Conservation (phyloP, 2,113 vertebrate species). For the Petroica traversi region DNA sequence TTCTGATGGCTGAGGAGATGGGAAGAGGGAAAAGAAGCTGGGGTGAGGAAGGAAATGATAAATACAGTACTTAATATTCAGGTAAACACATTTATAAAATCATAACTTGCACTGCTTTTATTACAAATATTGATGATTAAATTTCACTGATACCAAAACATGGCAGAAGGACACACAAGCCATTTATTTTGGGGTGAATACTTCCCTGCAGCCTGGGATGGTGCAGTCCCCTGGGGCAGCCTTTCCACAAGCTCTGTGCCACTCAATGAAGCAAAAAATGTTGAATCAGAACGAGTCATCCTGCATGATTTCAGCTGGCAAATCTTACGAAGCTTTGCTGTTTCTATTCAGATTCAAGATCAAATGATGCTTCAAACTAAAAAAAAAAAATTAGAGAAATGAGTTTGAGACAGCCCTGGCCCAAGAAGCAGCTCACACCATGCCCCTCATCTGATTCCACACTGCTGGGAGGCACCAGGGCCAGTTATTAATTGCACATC, state of each 20-base stretch:
- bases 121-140: not conserved
- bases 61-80: not conserved
- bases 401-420: not conserved
- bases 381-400: not conserved
- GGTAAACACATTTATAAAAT: not conserved
- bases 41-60: not conserved
- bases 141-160: not conserved
- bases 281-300: not conserved
- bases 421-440: not conserved
- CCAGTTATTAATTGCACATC: not conserved
- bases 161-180: not conserved
- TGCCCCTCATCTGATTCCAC: not conserved
- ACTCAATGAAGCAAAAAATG: not conserved
- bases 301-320: not conserved
- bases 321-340: not conserved
- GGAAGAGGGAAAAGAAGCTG: not conserved
- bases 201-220: not conserved
- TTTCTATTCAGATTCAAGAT: not conserved
- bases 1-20: not conserved
- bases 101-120: not conserved
- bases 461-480: not conserved
- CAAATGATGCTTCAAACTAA: not conserved
- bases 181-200: not conserved
- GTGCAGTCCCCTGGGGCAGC: not conserved
- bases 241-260: rapidly evolving